These are phyloP conservation scores for Tipula helvola DNA, from an alignment of 2,888 invertebrate species.

Conservation along the genomic window DNA sequence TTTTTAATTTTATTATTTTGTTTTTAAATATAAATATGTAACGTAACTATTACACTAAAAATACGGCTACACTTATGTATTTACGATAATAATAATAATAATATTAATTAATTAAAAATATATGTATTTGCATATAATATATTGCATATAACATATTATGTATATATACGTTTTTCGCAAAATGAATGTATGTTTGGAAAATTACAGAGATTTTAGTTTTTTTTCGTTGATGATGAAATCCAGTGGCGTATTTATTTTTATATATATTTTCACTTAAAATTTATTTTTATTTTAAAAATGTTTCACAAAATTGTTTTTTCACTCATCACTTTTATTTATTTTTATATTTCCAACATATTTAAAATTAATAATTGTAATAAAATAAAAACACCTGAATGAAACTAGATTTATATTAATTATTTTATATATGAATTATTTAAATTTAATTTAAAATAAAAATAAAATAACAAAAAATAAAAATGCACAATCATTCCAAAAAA, in stretches of 20 bases:
- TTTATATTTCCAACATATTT: background rate
- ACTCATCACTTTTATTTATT: background rate
- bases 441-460: background rate
- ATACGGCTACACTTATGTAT: background rate
- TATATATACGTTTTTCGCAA: background rate
- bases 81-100: background rate
- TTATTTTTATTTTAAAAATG: background rate
- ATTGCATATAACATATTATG: background rate
- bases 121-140: background rate
- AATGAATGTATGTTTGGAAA: background rate
- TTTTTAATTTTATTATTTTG: background rate
- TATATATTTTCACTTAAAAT: background rate
- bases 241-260: background rate
- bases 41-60: background rate
- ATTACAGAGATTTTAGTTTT: background rate
- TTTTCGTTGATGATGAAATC: slow-evolving; percentile 4
- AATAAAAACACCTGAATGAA: slow-evolving; percentile 5
- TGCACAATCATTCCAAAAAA: background rate
- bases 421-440: background rate
- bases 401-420: background rate
- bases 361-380: background rate
- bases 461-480: slow-evolving; percentile 6
- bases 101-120: background rate
- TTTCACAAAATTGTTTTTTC: background rate
- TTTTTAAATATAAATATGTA: background rate